Evolutionary conservation across 2,113 vertebrate species (phyloP), one percentile per base, ranked within the genome.

Genomic region (Melanostigma gelatinosum): DNA sequence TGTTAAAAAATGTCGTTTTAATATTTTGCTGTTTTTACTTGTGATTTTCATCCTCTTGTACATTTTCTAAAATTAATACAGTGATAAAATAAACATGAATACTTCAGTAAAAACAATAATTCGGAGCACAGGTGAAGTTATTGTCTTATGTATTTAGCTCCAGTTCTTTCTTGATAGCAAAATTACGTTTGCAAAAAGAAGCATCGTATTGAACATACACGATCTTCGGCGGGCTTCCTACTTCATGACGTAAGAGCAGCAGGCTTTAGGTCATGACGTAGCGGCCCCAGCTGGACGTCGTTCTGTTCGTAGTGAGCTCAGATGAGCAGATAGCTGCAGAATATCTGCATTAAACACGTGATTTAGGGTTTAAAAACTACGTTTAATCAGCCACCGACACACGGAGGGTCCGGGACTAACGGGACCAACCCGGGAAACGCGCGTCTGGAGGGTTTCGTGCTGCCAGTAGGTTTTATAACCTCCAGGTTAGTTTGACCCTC

Each of bases 401-500:
- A 0, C 0, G 40, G 9, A 6, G 58, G 4, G n/a, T 4, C 6
- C 0, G 1, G 6, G 4, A n/a, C 3, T 4, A 24, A 6, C 40
- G 15, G 40, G 27, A 54, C 16, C 0, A 1, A 18, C n/a, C 24
- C 15, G 61, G 61, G 13, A 8, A 55, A 55, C 52, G 11, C 22
- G 52, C 11, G 34, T 34, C 34, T 34, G 34, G 42, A 29, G 34
- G 16, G 46, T 5, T 42, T 75, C 72, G 65, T 61, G 34, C 34
- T 34, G 34, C 34, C 34, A 34, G 34, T 6, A 34, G 5, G 34
- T 34, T 34, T 34, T 34, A 34, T 34, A 34, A 34, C 29, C 40
- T 18, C 20, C 82, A 85, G 90, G 90, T 87, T 12, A 85, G 88
- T 82, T 15, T 22, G 77, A 79, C 64, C 57, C 63, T 65, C 74